Evolutionary conservation across 2,797 vertebrate genomes (phyloP).

Genomic region (Dicrostonyx torquatus): DNA sequence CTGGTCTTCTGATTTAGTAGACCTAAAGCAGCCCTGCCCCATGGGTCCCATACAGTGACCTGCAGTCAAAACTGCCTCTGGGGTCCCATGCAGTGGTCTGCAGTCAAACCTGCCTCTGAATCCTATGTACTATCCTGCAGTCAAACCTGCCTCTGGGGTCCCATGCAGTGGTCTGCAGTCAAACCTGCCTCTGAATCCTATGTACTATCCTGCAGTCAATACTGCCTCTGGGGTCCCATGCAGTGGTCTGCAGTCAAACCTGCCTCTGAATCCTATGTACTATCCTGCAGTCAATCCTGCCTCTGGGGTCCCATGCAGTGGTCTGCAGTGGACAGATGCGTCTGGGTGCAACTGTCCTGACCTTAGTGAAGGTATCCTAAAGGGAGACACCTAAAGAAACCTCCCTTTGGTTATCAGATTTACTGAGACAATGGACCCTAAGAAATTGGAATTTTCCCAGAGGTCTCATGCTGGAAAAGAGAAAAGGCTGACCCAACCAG

Average conservation of each 20-base stretch:
- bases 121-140: not conserved
- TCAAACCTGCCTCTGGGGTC: not conserved
- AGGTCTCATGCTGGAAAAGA: not conserved
- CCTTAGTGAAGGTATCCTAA: too few species aligned
- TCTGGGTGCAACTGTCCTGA: not conserved
- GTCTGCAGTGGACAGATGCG: not conserved
- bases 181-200: too few species aligned
- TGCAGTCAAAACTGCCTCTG: not conserved
- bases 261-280: not conserved
- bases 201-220: not conserved
- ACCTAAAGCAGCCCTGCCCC: not conserved
- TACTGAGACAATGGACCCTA: not conserved
- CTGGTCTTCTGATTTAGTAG: not conserved
- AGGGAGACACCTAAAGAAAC: not conserved
- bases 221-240: not conserved
- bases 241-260: accelerated
- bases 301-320: not conserved
- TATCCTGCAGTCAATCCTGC: accelerated
- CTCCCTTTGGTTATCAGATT: not conserved
- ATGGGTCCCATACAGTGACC: not conserved
- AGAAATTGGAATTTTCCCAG: not conserved
- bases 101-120: accelerated
- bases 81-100: not conserved
- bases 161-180: not conserved
- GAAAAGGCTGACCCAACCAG: not conserved